Percentiles rank a stretch among this genome's conserved stretches.
These are phyloP conservation scores for Zophobas atratus DNA, from an alignment of 1,140 invertebrate species.

Conservation along the genomic window DNA sequence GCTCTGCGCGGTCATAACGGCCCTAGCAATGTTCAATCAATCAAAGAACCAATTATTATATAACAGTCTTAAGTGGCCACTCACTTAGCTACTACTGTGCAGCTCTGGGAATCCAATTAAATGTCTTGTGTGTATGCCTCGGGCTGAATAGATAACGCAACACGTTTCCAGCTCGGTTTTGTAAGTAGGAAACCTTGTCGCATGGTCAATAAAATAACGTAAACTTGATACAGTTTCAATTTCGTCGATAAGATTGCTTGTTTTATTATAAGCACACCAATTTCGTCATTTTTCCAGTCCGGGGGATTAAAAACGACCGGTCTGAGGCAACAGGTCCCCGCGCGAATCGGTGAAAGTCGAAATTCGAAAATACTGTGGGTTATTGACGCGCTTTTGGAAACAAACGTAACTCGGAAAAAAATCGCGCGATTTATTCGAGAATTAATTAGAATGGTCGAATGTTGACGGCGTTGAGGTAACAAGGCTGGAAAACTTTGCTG, in stretches of 20 bases:
- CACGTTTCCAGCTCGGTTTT: slow-evolving; percentile 37
- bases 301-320: slow-evolving; percentile 3
- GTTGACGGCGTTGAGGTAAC: too few relatives aligned
- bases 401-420: too few relatives aligned
- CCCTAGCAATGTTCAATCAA: slow-evolving; percentile 49
- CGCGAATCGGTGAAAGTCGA: slow-evolving; percentile 14
- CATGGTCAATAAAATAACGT: slow-evolving; percentile 37
- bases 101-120: slow-evolving; percentile 51
- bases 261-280: slow-evolving; percentile 28
- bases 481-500: too few relatives aligned
- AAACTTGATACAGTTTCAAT: slow-evolving; percentile 43
- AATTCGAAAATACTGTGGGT: background rate
- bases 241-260: slow-evolving; percentile 41
- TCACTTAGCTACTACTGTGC: slow-evolving; percentile 51
- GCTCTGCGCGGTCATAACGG: slow-evolving; percentile 2
- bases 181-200: slow-evolving; percentile 51
- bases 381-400: too few relatives aligned
- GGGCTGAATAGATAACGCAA: slow-evolving; percentile 48
- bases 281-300: slow-evolving; percentile 36
- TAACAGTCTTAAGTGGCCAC: slow-evolving; percentile 52
- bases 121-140: slow-evolving; percentile 45
- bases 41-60: slow-evolving; percentile 54
- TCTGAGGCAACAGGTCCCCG: background rate
- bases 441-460: too few relatives aligned
- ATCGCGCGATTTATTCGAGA: too few relatives aligned